Evolutionary conservation across 2,888 invertebrate genomes (phyloP), one percentile per base, ranked within the genome.

Genomic region (Campoletis raptor): DNA sequence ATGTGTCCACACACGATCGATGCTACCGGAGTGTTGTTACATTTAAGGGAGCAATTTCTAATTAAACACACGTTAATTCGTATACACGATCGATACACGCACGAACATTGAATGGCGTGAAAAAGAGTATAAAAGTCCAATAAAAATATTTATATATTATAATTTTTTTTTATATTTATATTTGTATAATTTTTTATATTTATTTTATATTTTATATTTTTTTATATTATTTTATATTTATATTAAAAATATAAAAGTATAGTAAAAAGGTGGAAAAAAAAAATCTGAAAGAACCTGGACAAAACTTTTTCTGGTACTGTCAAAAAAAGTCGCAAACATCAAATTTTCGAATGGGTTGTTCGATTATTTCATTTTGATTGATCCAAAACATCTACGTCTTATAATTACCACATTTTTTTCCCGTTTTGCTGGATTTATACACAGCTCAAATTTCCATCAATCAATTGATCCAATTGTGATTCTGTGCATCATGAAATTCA

Each of bases 71-170:
- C 72, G 52, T 57, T 77, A 76, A 45, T 61, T n/a, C n/a, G 70
- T 67, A 40, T 30, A 61, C 54, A 42, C 73, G 36, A 12, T n/a
- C 21, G 67, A 48, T 80, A 82, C 85, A 86, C 77, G 86, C 76
- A 86, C 74, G 72, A 83, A 72, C 61, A 66, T 83, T 36, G 80
- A 54, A 40, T 69, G 69, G 42, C 45, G n/a, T 1, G 24, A 74
- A 79, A 54, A 48, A 30, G 30, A 12, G 10, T 24, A 4, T 24
- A 4, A 30, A 79, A 30, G 30, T 30, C 30, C n/a, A 45, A 37
- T 61, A 37, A 15, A 74, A 54, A 54, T n/a, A n/a, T n/a, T n/a
- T n/a, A n/a, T n/a, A n/a, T n/a, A n/a, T n/a, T n/a, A n/a, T n/a
- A n/a, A n/a, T n/a, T n/a, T n/a, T n/a, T n/a, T n/a, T n/a, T n/a